Base-by-base conservation (phyloP, 2,888 invertebrate species). In the Penaeus monodon region DNA sequence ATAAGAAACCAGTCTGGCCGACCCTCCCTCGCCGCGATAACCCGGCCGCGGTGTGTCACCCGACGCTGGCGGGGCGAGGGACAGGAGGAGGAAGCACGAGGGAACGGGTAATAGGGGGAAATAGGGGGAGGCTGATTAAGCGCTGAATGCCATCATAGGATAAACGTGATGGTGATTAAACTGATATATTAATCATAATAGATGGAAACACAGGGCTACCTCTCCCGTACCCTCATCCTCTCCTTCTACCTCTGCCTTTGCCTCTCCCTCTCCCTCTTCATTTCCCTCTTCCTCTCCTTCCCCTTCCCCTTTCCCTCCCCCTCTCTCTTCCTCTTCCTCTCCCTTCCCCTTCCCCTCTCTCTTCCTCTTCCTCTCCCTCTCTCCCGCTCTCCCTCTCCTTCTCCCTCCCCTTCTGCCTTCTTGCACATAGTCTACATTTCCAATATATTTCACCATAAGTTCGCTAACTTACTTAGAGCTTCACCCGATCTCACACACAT, bases 41-140 rank as follows among this genome's bases (percentile, higher is more conserved):
- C 57, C 57, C 57, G 57, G 57, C 57, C 57, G 57, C 57, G 57
- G 17, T 57, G 57, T 57, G 57, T 57, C 57, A 57, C 57, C 57
- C 57, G 57, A 17, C 57, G 57, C 57, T 17, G 17, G 57, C 57
- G 1, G 57, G 17, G 17, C 57, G 57, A 57, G 17, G 57, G 22
- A 29, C 29, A 77, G 77, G 44, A 44, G 77, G 77, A 44, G 57
- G 77, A 77, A n/a, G 77, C 44, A 6, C 57, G 57, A 17, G 17
- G 57, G 57, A 17, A 57, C 17, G 57, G 57, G 17, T 14, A 17
- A 57, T 57, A 20, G 57, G 57, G 57, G 57, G 57, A 12, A 57
- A 57, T 49, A 0, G 57, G 57, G 17, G 57, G 3, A 57, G 14
- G 14, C 57, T 57, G 14, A 57, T 57, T 20, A 57, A 14, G 57